A percentile compares a stretch with the other conserved stretches of the same genome.
phyloP scores from a whole-genome alignment of 2,888 invertebrate genomes.

The Antitype chi region DNA sequence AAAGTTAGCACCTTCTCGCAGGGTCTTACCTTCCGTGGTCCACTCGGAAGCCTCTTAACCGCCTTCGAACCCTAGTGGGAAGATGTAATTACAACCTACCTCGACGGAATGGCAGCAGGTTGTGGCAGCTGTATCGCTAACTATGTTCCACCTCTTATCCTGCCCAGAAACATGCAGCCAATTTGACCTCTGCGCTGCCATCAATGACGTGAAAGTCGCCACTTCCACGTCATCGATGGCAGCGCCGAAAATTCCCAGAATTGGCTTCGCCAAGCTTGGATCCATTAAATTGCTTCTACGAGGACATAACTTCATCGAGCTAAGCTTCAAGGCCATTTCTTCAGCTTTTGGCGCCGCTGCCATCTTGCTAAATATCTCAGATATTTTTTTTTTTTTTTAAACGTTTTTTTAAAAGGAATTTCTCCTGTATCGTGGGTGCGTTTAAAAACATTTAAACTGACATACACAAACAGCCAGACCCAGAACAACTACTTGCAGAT shows the following conservation, averaged over 20 bases:
- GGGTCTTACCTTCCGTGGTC: too few relatives aligned
- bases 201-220: background rate
- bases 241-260: too few relatives aligned
- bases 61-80: background rate
- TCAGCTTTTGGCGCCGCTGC: background rate
- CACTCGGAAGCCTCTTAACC: background rate
- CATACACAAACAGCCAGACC: too few relatives aligned
- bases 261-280: too few relatives aligned
- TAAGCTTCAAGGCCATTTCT: background rate
- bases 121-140: background rate
- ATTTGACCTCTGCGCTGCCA: background rate
- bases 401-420: too few relatives aligned
- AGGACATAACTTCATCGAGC: too few relatives aligned
- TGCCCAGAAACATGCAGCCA: background rate
- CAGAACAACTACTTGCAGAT: too few relatives aligned
- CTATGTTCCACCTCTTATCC: background rate
- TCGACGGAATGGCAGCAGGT: background rate
- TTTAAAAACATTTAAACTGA: too few relatives aligned
- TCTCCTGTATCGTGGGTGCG: too few relatives aligned
- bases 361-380: background rate
- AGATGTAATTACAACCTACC: background rate
- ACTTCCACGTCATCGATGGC: too few relatives aligned
- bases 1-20: background rate
- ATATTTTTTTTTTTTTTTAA: too few relatives aligned
- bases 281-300: background rate